Base-by-base conservation (phyloP, 2,113 vertebrate species). In the Monopterus albus region DNA sequence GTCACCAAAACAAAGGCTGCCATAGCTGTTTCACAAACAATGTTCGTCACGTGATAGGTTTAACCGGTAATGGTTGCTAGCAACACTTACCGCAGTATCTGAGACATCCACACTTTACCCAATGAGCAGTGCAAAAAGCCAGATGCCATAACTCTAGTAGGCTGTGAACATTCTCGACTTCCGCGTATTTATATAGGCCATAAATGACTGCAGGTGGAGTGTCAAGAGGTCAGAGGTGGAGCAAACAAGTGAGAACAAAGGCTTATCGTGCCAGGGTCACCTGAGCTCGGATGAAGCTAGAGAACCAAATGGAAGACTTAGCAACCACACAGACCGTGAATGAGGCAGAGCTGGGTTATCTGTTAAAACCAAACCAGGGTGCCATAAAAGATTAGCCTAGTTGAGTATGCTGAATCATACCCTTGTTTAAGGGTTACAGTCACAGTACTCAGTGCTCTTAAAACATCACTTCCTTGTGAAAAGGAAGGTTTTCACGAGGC, bases 351-450 rank as follows among this genome's bases (percentile, higher is more conserved):
- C 33, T 42, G 53, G 61, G 78, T 83, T 85, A 89, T 88, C 82
- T 71, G 69, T 81, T 85, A 69, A 83, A 78, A 67, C 61, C 63
- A 79, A 86, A 88, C 80, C 40, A 76, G 38, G 36, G 42, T 38
- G 81, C 55, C 17, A 84, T 83, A 74, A 88, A 88, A 81, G 79
- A 91, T 90, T 75, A 89, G 73, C 64, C 35, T 12, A 15, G 40
- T 5, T 53, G 43, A 63, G 35, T 64, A 28, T 62, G 57, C 60
- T 82, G 79, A 85, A 78, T 88, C 74, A 70, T 75, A 50, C 56
- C 47, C 57, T 87, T 51, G 33, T 33, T 65, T 25, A 17, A 5
- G 38, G 53, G 23, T 20, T 66, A 50, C 29, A 70, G 36, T 56
- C 5, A 42, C 7, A 56, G 17, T 2, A 13, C 35, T 38, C n/a